These are phyloP conservation scores for Littorina saxatilis DNA, from an alignment of 1,140 invertebrate genomes.

Conservation along the genomic window DNA sequence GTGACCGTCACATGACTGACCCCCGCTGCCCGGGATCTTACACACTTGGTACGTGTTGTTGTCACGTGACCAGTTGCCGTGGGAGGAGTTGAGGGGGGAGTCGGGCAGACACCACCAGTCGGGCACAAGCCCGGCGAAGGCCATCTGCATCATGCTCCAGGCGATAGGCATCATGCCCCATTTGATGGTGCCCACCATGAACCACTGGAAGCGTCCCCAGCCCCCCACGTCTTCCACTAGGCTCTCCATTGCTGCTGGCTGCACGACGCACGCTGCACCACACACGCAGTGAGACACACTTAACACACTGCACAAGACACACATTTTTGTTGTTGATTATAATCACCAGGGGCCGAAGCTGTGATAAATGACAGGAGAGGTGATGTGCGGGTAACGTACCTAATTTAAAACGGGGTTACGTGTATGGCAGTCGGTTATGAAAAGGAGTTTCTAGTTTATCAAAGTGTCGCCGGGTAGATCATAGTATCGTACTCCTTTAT, in stretches of 20 bases:
- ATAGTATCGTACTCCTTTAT: no score
- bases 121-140: conserved; percentile 41
- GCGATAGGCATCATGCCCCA: conserved; percentile 20
- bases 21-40: neutral
- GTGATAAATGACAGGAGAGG: no score
- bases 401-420: no score
- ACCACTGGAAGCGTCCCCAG: conserved; percentile 42
- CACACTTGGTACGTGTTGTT: conserved; percentile 37
- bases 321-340: no score
- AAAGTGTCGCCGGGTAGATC: no score
- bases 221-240: conserved; percentile 43
- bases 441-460: no score
- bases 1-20: neutral
- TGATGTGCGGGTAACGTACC: no score
- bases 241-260: conserved; percentile 40
- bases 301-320: no score
- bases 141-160: conserved; percentile 52
- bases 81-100: neutral
- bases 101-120: conserved; percentile 44
- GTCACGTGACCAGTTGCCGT: conserved; percentile 32
- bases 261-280: no score
- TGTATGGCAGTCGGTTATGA: no score
- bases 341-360: no score
- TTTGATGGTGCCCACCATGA: conserved; percentile 25
- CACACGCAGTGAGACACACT: no score